These are phyloP conservation scores for Lethenteron reissneri DNA, from an alignment of 2,113 vertebrate genomes.

Conservation along the genomic window DNA sequence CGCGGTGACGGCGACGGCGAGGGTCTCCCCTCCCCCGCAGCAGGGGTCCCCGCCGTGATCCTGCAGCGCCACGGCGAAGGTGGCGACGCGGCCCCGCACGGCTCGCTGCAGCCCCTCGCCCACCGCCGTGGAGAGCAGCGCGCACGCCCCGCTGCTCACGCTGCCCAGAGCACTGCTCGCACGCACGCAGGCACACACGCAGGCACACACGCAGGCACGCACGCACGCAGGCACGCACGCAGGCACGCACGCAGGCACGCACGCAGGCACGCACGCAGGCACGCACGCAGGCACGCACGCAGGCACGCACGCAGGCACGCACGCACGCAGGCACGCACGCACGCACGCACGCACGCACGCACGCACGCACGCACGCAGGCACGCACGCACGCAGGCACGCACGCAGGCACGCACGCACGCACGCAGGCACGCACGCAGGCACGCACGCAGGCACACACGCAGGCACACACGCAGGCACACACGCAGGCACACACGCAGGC, in stretches of 20 bases:
- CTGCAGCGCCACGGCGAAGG: not conserved
- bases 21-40: not conserved
- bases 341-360: not conserved
- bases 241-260: not conserved
- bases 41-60: not conserved
- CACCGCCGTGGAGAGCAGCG: not conserved
- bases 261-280: no score
- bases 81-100: not conserved
- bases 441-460: not conserved
- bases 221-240: not conserved
- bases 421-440: not conserved
- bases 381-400: no score
- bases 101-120: not conserved
- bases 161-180: not conserved
- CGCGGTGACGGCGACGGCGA: not conserved
- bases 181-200: not conserved
- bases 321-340: no score
- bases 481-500: not conserved
- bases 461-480: not conserved
- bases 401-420: not conserved
- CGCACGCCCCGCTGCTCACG: conserved; percentile 3
- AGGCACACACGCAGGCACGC: no score
- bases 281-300: not conserved
- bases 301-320: not conserved
- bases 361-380: no score